Conservation (phyloP, 2,113 vertebrate genomes). For the Colistium nudipinnis region DNA sequence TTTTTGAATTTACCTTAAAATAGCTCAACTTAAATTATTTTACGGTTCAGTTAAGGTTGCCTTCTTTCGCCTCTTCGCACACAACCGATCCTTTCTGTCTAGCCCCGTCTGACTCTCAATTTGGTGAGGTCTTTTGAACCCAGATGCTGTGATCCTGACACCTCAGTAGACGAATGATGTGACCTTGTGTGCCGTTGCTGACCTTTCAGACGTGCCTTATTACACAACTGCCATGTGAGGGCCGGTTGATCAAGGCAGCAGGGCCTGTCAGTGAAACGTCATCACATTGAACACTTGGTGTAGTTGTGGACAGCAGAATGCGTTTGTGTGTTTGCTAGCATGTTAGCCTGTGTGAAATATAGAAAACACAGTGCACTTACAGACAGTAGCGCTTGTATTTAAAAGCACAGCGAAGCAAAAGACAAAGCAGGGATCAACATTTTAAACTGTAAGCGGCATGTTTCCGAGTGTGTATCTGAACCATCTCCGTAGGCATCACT, state of each 20-base stretch:
- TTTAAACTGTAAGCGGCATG: background rate
- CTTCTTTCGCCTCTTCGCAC: no score
- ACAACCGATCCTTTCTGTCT: background rate
- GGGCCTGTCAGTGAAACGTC: conserved; percentile 65
- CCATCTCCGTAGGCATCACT: background rate
- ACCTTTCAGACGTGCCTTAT: conserved; percentile 66
- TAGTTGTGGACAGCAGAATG: conserved; percentile 8
- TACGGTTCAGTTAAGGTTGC: no score
- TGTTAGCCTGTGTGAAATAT: background rate
- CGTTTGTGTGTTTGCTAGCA: conserved; percentile 6
- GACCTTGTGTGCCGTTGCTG: conserved; percentile 57
- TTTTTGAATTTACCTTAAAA: no score
- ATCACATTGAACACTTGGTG: conserved; percentile 61
- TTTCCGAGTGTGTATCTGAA: conserved; percentile 4
- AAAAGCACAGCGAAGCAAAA: background rate
- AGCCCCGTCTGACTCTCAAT: conserved; percentile 12
- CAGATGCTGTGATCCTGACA: conserved; percentile 43
- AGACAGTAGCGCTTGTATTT: conserved; percentile 1
- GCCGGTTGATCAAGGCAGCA: conserved; percentile 75
- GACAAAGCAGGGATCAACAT: background rate
- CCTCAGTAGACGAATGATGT: conserved; percentile 49
- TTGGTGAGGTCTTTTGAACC: conserved; percentile 20
- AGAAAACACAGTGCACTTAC: background rate
- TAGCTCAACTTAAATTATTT: no score
- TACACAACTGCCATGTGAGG: conserved; percentile 65